These are phyloP conservation scores for Tenthredo scrophulariae DNA, from an alignment of 2,888 invertebrate species.

Conservation along the genomic window DNA sequence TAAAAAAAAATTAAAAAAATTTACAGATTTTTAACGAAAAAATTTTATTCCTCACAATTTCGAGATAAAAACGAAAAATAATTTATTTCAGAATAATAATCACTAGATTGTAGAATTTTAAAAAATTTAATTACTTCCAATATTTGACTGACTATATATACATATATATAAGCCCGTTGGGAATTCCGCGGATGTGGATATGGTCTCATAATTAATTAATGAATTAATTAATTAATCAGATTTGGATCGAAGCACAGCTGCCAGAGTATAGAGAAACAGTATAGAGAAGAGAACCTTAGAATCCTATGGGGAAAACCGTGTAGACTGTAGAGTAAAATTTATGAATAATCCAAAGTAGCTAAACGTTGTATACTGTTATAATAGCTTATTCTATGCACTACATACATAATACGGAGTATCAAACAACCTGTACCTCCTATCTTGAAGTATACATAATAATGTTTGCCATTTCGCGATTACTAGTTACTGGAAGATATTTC, in stretches of 20 bases:
- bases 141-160: not conserved
- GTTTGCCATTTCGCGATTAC: not conserved
- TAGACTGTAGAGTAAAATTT: constrained; percentile 12
- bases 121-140: not conserved
- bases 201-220: not conserved
- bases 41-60: no score
- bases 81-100: no score
- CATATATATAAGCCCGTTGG: not conserved
- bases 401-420: not conserved
- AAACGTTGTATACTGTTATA: not conserved
- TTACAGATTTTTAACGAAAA: no score
- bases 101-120: no score
- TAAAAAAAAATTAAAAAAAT: no score
- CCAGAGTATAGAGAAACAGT: not conserved
- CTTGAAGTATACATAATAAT: not conserved
- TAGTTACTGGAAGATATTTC: constrained; percentile 21
- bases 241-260: not conserved
- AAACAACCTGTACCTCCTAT: not conserved
- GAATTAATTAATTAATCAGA: not conserved
- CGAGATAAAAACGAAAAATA: no score
- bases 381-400: not conserved
- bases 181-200: not conserved
- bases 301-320: constrained; percentile 13
- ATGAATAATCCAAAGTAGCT: constrained; percentile 24
- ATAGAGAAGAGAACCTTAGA: not conserved